Evolutionary conservation across 2,888 invertebrate genomes (phyloP), one percentile per base, ranked within the genome.

Genomic region (Napeogenes sylphis): DNA sequence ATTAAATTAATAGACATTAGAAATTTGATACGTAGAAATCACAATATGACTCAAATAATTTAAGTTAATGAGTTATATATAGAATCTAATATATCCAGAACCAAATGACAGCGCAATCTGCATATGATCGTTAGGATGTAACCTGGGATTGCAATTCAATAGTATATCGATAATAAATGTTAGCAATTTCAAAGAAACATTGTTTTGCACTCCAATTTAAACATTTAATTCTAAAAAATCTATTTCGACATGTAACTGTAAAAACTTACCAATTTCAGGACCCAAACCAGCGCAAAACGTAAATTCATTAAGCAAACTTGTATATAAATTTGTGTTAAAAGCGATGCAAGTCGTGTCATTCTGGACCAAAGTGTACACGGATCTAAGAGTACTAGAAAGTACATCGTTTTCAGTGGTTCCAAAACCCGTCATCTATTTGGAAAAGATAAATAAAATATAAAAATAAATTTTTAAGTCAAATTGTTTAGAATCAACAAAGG

Each of bases 281-380:
- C 85, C 85, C 81, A 91, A 92, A 57, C 93, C 93, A 60, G 92
- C 93, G 73, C 94, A 94, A 72, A 93, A 92, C 2, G 92, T 91
- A 58, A 93, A 92, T 69, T 92, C 92, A 59, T 92, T 92, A 13
- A 93, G 73, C 58, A 92, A 87, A 63, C 84, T 85, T 14, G 78
- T 74, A 73, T 93, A 93, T 45, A 92, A 84, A 3, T 77, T 75
- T 0, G 83, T 83, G 56, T 91, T 86, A 59, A 85, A 85, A 1
- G 80, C 69, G 3, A 91, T 82, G 72, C 93, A 94, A 0, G 85
- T 82, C 0, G 84, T 76, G 55, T 91, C 87, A n/a, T 87, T 79
- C 21, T 93, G 89, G 2, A 93, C 83, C 62, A 90, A 80, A 6
- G 92, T 83, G 61, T 90, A 81, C 0, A 91, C 84, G 4, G 91